These are phyloP conservation scores for Micromesistius poutassou DNA, from an alignment of 2,797 vertebrate genomes.

Conservation along the genomic window DNA sequence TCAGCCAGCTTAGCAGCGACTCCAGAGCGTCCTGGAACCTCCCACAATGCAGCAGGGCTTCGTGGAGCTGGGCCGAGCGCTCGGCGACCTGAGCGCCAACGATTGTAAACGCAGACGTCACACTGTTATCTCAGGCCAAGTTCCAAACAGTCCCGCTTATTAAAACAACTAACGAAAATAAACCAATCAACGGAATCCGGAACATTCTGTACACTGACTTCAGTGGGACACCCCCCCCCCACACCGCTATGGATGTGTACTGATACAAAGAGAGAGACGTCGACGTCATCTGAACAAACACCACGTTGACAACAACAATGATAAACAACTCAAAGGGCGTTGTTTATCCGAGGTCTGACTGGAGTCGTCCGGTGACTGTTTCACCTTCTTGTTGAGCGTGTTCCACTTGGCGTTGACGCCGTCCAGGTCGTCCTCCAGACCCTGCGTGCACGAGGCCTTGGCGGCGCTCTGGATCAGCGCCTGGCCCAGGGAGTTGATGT, in stretches of 20 bases:
- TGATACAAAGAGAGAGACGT: not conserved
- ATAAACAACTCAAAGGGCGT: not conserved
- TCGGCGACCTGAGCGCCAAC: constrained; percentile 81
- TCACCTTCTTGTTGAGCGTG: constrained; percentile 98
- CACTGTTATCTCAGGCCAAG: not conserved
- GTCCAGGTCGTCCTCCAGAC: constrained; percentile 87
- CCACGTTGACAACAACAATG: not conserved
- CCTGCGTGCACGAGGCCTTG: constrained; percentile 82
- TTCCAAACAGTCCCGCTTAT: not conserved
- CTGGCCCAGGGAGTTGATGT: constrained; percentile 88
- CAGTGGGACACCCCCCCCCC: not conserved
- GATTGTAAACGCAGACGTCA: constrained; percentile 39
- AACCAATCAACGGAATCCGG: not conserved
- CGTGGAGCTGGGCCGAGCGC: constrained; percentile 90
- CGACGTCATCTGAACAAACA: not conserved
- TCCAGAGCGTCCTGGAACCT: constrained; percentile 97
- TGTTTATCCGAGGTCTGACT: not conserved
- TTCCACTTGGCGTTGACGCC: constrained; percentile 89
- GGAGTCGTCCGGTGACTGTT: not conserved
- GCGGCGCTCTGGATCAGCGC: constrained; percentile 90
- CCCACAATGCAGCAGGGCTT: constrained; percentile 95
- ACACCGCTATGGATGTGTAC: not conserved
- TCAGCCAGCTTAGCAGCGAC: constrained; percentile 95
- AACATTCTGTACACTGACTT: not conserved
- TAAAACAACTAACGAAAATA: not conserved